A percentile compares a stretch with the other conserved stretches of the same genome.
These are phyloP conservation scores for Gasterosteus nipponicus DNA, from an alignment of 2,113 vertebrate genomes.

Conservation along the genomic window DNA sequence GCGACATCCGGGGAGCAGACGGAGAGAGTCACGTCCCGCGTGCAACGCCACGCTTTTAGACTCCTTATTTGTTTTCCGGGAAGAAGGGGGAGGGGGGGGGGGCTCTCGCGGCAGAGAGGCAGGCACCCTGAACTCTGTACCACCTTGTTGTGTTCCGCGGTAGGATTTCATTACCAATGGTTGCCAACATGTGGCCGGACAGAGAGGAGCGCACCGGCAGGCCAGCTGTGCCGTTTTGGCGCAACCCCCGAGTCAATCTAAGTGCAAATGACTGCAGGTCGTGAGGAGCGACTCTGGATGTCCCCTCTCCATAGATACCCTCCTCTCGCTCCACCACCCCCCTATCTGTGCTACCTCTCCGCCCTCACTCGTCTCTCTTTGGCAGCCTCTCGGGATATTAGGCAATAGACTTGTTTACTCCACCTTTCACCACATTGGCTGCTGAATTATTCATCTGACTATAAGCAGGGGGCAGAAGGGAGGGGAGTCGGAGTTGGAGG, in stretches of 20 bases:
- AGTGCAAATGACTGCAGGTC: slow-evolving; percentile 81
- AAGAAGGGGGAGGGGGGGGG: neutral
- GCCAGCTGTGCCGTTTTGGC: slow-evolving; percentile 69
- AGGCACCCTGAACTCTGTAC: slow-evolving; percentile 58
- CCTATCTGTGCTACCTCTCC: slow-evolving; percentile 69
- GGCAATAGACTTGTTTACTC: slow-evolving; percentile 87
- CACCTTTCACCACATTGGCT: slow-evolving; percentile 85
- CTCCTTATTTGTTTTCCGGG: neutral
- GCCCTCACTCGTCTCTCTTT: slow-evolving; percentile 64
- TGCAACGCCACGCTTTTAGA: slow-evolving; percentile 56
- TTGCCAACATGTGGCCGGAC: slow-evolving; percentile 54
- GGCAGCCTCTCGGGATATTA: slow-evolving; percentile 84
- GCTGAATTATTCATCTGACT: slow-evolving; percentile 86
- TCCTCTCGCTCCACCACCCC: slow-evolving; percentile 55
- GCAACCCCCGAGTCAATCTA: slow-evolving; percentile 79
- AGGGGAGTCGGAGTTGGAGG: slow-evolving; percentile 45
- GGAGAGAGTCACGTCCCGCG: slow-evolving; percentile 45
- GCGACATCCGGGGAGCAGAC: slow-evolving; percentile 48
- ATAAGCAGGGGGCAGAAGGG: slow-evolving; percentile 72
- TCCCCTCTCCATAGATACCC: slow-evolving; percentile 66
- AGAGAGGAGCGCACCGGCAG: slow-evolving; percentile 34
- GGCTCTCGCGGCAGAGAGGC: slow-evolving; percentile 41
- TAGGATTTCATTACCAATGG: slow-evolving; percentile 74
- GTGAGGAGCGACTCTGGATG: slow-evolving; percentile 70
- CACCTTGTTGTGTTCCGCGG: slow-evolving; percentile 62